These are phyloP conservation scores for Doris montereyensis DNA, from an alignment of 2,888 invertebrate genomes.

Conservation along the genomic window DNA sequence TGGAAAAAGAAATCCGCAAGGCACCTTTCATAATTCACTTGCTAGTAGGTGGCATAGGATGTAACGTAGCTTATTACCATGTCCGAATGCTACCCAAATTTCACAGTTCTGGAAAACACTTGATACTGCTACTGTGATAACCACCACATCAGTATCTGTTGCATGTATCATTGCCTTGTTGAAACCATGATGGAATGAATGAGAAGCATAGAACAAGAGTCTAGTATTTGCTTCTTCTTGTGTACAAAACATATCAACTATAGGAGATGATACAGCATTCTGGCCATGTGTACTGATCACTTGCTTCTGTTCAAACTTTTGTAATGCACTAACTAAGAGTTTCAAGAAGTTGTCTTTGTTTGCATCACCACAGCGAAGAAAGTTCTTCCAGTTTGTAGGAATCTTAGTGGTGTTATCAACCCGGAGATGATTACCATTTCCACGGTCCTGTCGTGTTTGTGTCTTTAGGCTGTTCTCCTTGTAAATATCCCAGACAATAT, in stretches of 20 bases:
- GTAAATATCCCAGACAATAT: neutral
- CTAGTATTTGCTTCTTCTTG: neutral
- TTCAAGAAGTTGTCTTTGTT: neutral
- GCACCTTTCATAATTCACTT: neutral
- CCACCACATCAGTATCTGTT: neutral
- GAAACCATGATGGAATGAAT: neutral
- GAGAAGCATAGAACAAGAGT: neutral
- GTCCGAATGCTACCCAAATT: neutral
- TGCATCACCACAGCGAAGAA: neutral
- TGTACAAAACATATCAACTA: no score
- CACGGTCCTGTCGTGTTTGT: neutral
- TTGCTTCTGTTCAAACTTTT: neutral
- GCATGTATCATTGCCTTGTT: neutral
- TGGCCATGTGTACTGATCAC: neutral
- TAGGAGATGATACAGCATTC: neutral
- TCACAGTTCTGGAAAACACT: neutral
- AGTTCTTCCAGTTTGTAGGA: neutral
- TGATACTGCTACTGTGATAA: neutral
- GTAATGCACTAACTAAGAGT: neutral
- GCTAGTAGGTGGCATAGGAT: neutral
- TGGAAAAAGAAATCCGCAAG: neutral
- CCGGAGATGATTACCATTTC: neutral
- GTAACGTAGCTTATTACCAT: neutral
- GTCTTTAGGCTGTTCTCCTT: neutral
- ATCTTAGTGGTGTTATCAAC: neutral